Evolutionary conservation across 1,140 invertebrate species (phyloP).

Genomic region (Zeugodacus cucurbitae): DNA sequence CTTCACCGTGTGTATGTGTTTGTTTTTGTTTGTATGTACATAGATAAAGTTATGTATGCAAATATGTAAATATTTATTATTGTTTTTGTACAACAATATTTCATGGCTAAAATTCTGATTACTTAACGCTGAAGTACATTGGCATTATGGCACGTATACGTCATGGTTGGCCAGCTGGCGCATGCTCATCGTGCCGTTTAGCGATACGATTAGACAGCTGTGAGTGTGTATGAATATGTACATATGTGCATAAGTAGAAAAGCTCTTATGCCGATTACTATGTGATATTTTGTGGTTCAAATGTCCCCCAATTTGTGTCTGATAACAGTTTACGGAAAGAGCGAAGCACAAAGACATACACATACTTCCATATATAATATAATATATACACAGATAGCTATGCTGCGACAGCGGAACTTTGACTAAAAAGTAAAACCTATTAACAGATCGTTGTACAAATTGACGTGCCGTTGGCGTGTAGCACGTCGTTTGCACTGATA

Average conservation of each 20-base stretch:
- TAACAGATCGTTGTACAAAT: constrained; percentile 12
- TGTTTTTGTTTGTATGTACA: background rate
- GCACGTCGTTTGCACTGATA: background rate
- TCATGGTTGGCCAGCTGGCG: constrained; percentile 3
- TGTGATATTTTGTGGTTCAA: background rate
- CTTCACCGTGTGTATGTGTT: background rate
- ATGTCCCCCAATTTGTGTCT: background rate
- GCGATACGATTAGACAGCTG: background rate
- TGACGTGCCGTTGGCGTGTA: background rate
- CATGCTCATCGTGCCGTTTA: background rate
- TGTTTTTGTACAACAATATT: background rate
- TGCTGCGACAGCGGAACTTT: background rate
- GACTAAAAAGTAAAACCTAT: background rate
- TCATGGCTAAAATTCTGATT: constrained; percentile 35
- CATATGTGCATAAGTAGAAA: background rate
- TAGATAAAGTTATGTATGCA: background rate
- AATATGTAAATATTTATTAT: background rate
- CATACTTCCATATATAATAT: background rate
- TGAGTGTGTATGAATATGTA: background rate
- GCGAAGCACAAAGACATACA: too few relatives aligned
- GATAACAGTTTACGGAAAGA: constrained; percentile 22
- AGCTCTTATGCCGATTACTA: background rate
- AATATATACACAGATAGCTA: background rate
- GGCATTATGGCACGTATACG: constrained; percentile 31
- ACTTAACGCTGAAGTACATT: constrained; percentile 24